Evolutionary conservation across 2,888 invertebrate species (phyloP).

Genomic region (Pseudoips prasinana): DNA sequence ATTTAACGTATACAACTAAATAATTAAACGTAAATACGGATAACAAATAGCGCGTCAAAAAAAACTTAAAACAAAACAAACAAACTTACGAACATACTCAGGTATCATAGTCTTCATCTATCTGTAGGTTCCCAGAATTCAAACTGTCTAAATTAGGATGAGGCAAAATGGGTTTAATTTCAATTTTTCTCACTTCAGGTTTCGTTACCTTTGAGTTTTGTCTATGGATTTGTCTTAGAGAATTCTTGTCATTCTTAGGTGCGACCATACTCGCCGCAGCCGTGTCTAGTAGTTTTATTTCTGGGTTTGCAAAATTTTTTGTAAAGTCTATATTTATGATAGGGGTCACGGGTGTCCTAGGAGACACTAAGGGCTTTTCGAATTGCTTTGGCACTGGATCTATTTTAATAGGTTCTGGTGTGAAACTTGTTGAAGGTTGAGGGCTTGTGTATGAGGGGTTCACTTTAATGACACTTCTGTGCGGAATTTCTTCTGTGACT

Average conservation of each 20-base stretch:
- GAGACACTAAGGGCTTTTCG: constrained; percentile 26
- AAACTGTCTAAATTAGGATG: constrained; percentile 59
- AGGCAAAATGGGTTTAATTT: constrained; percentile 38
- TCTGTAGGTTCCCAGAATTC: constrained; percentile 69
- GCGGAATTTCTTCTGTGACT: constrained; percentile 48
- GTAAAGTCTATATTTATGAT: constrained; percentile 71
- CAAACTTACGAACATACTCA: constrained; percentile 57
- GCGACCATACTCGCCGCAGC: constrained; percentile 42
- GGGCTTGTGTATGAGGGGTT: constrained; percentile 68
- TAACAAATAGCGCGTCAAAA: constrained; percentile 41
- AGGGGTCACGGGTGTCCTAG: constrained; percentile 35
- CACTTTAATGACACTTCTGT: constrained; percentile 62
- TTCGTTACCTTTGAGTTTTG: constrained; percentile 58
- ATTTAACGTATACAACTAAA: constrained; percentile 21
- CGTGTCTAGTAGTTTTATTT: constrained; percentile 65
- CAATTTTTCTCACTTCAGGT: constrained; percentile 51
- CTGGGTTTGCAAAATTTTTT: constrained; percentile 61
- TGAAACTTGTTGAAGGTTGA: constrained; percentile 68
- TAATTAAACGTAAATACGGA: constrained; percentile 32
- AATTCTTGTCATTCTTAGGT: constrained; percentile 41
- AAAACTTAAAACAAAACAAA: constrained; percentile 44
- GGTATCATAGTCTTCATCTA: constrained; percentile 80
- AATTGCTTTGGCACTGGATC: constrained; percentile 44
- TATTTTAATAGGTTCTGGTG: constrained; percentile 45
- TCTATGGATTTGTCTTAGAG: constrained; percentile 41